Base-by-base conservation (phyloP, 2,797 vertebrate genomes). In the Eupleurogrammus muticus region DNA sequence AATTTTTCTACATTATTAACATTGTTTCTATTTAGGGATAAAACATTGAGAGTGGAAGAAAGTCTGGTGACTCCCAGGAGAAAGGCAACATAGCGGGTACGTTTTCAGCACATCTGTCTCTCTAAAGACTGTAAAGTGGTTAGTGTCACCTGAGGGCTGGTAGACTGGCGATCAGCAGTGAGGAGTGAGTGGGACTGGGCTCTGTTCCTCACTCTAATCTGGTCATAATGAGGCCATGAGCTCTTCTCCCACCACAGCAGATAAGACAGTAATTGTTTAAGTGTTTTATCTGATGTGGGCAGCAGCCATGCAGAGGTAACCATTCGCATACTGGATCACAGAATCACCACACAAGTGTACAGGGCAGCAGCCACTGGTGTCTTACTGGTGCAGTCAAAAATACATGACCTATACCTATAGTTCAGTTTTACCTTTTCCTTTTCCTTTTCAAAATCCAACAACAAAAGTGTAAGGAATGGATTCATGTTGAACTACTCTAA, bases 211-310 rank as follows among this genome's bases (percentile, higher is more conserved):
- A 12, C 77, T 90, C 78, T 94, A 93, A 93, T 93, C 89, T 92
- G 87, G 83, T 83, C 84, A 79, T 92, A 94, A 93, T 93, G 88
- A 92, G 90, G 87, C 89, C 83, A 81, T 76, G 74, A 89, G 86
- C 83, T 80, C 77, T 55, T 89, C 85, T 90, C 87, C 84, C 86
- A 87, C 75, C 88, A 80, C 88, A 75, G 83, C 75, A 85, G 93
- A 94, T 92, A 93, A 92, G 91, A 90, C 84, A 84, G 87, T 92
- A 92, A 93, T 93, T 92, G 91, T 92, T 92, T 91, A 90, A 91
- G 89, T 88, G 89, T 89, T 91, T 90, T 92, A 93, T 94, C 90
- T 91, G 88, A 93, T 92, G 88, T 77, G 82, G 80, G 75, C 70
- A 58, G 79, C 71, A 65, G 81, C 83, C 77, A 85, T 51, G 61